phyloP scores from a whole-genome alignment of 2,888 invertebrate genomes.

The Stramonita haemastoma region DNA sequence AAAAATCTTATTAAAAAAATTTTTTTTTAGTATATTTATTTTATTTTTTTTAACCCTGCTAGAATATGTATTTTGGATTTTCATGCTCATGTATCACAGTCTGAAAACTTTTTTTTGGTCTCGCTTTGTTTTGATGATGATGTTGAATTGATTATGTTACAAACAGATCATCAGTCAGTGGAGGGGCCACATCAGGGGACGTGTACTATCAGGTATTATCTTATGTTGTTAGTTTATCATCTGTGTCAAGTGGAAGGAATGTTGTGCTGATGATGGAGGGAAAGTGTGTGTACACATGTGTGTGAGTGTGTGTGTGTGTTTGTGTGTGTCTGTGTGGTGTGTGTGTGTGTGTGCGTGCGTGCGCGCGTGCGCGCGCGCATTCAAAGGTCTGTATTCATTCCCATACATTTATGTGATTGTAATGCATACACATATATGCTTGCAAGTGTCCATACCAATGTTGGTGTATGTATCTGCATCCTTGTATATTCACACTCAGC shows the following conservation, averaged over 20 bases:
- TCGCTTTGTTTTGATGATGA: not conserved
- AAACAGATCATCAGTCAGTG: slow-evolving; percentile 6
- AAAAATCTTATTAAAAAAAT: too few relatives aligned
- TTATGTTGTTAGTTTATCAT: not conserved
- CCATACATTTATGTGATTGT: too few relatives aligned
- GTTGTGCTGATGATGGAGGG: not conserved
- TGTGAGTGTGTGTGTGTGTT: slow-evolving; percentile 5
- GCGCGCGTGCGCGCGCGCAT: too few relatives aligned
- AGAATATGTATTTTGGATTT: too few relatives aligned
- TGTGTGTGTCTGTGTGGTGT: slow-evolving; percentile 15
- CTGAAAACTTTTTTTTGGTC: not conserved
- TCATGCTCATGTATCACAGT: too few relatives aligned
- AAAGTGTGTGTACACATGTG: not conserved
- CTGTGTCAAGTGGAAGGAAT: not conserved
- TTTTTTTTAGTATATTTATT: too few relatives aligned
- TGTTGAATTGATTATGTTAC: not conserved
- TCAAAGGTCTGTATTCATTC: too few relatives aligned
- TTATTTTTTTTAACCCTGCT: too few relatives aligned
- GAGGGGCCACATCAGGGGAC: slow-evolving; percentile 25
- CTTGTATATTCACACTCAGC: too few relatives aligned
- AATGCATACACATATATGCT: too few relatives aligned
- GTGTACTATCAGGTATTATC: not conserved
- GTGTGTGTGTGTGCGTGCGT: not conserved
- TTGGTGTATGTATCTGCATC: too few relatives aligned
- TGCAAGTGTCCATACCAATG: too few relatives aligned